phyloP scores from a whole-genome alignment of 2,888 invertebrate genomes.

The Subacronicta megacephala region DNA sequence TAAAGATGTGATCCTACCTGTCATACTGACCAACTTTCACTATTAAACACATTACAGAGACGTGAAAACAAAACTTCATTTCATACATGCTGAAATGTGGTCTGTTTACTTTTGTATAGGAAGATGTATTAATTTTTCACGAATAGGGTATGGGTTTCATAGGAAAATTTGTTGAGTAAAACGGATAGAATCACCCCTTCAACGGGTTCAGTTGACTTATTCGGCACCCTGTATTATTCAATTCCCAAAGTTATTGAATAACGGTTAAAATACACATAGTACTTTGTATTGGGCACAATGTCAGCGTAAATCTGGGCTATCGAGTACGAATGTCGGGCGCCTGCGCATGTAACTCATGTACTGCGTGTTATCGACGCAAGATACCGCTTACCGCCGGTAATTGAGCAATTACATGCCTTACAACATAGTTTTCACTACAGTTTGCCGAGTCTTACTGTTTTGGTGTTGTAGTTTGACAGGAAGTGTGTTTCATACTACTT shows the following conservation, averaged over 20 bases:
- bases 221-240: no score
- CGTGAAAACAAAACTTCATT: no score
- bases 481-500: neutral
- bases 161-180: no score
- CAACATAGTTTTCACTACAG: conserved; percentile 62
- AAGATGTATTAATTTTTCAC: no score
- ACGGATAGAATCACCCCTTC: no score
- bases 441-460: conserved; percentile 9
- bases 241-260: neutral
- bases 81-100: no score
- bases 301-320: conserved; percentile 77
- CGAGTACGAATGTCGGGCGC: conserved; percentile 54
- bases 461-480: neutral
- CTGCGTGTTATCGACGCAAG: conserved; percentile 58
- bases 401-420: conserved; percentile 82
- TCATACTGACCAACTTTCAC: no score
- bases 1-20: no score
- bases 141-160: no score
- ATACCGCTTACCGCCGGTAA: conserved; percentile 72
- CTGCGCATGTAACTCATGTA: conserved; percentile 37
- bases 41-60: no score
- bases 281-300: conserved; percentile 67
- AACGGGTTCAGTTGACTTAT: no score
- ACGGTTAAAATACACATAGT: conserved; percentile 15
- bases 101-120: no score